Base-by-base conservation (phyloP, 2,797 vertebrate genomes). In the Xyrichtys novacula region DNA sequence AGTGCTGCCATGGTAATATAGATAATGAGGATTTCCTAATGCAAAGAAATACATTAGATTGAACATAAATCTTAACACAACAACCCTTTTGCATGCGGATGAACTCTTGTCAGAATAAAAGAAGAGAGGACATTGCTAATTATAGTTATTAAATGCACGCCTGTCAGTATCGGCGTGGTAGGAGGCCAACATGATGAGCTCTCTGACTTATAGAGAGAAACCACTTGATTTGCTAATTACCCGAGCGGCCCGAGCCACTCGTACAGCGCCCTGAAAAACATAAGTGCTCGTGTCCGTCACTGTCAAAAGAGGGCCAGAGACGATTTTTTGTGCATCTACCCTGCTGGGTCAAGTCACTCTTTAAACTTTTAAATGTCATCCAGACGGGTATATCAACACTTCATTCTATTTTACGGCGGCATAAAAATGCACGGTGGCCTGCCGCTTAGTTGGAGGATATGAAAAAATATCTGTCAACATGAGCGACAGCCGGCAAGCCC, bases 181-280 rank as follows among this genome's bases (percentile, higher is more conserved):
- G 57, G 59, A 85, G 80, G 70, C 38, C 2, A 81, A 74, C 49
- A 73, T 70, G 78, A 83, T 74, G 66, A 71, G 73, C 63, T 86
- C 76, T 82, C 75, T 71, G 83, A 85, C 82, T 85, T 86, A 68
- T 65, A 79, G 34, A 50, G 64, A 61, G 79, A 78, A 86, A 84
- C 67, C 86, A 86, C 85, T 90, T 85, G 74, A 89, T 88, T 87
- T 83, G 79, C 84, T 86, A 86, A 88, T 90, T 83, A 88, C 85
- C 60, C 31, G 46, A 82, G 78, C 62, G 78, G 80, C 55, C 71
- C n/a, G 26, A 52, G 54, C 76, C 80, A 84, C 85, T 86, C 44
- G 65, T 22, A 48, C 44, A 23, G 73, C 57, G 52, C 65, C 69
- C 60, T 55, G 66, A n/a, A 73, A 80, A 87, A 79, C 79, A 65